Evolutionary conservation across 2,797 vertebrate species (phyloP).

Genomic region (Rhinogobio ventralis): DNA sequence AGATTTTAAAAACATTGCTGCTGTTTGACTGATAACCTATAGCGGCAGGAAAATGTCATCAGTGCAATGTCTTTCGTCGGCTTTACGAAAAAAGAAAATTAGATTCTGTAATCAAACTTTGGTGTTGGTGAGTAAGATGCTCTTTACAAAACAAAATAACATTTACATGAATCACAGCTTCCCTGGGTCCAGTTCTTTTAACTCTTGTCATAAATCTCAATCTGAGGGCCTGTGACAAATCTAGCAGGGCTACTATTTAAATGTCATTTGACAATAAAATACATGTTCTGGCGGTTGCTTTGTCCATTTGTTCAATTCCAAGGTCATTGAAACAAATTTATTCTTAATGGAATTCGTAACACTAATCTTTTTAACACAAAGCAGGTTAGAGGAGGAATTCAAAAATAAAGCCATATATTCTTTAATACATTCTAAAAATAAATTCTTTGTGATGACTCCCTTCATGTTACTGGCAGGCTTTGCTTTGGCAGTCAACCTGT

Average conservation of each 20-base stretch:
- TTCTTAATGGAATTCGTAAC: background rate
- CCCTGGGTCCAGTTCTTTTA: background rate
- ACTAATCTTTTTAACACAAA: background rate
- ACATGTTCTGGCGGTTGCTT: background rate
- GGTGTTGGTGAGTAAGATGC: background rate
- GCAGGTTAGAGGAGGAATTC: background rate
- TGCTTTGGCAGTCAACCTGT: constrained; percentile 20
- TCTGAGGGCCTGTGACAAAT: background rate
- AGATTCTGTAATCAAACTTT: background rate
- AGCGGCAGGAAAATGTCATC: constrained; percentile 4
- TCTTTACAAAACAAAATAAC: constrained; percentile 16
- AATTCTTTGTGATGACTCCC: background rate
- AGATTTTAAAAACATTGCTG: background rate
- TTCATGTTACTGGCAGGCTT: constrained; percentile 3
- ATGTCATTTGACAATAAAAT: background rate
- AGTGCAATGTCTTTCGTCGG: constrained; percentile 1
- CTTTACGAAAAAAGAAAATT: background rate
- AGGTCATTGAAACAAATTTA: background rate
- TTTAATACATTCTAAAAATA: too few species aligned
- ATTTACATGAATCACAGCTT: background rate
- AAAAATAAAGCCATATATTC: background rate
- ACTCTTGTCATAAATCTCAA: background rate
- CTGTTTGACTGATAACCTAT: constrained; percentile 6
- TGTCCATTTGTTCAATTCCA: background rate
- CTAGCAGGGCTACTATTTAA: background rate